Evolutionary conservation across 2,113 vertebrate species (phyloP).

Genomic region (Chiloscyllium plagiosum): DNA sequence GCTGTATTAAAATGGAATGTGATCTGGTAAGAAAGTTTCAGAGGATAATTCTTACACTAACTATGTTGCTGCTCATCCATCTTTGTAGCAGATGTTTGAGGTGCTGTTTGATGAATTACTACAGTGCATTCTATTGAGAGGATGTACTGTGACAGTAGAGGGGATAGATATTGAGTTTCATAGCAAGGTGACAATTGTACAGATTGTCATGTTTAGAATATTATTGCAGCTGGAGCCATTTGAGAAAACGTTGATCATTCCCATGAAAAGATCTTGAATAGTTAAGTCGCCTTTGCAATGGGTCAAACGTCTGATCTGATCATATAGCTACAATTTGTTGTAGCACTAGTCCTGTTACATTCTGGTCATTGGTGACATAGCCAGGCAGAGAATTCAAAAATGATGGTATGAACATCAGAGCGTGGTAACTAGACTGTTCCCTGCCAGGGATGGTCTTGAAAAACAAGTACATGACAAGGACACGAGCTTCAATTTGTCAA

Average conservation of each 20-base stretch:
- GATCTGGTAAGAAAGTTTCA: neutral
- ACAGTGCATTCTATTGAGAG: neutral
- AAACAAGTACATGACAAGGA: neutral
- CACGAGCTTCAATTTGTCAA: neutral
- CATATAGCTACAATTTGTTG: neutral
- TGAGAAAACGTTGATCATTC: neutral
- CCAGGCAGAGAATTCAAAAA: neutral
- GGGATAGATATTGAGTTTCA: neutral
- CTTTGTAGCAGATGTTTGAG: neutral
- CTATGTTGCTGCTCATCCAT: neutral
- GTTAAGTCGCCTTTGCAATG: neutral
- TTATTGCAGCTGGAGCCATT: neutral
- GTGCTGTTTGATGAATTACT: neutral
- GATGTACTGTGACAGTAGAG: neutral
- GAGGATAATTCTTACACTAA: neutral
- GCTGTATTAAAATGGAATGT: neutral
- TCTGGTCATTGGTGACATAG: neutral
- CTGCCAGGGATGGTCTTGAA: no score
- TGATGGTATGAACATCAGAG: neutral
- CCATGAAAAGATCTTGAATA: neutral
- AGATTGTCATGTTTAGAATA: neutral
- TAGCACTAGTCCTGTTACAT: neutral
- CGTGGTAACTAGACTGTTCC: neutral
- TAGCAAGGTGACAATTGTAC: neutral
- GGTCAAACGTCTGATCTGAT: neutral